These are phyloP conservation scores for Nestor notabilis DNA, from an alignment of 2,113 vertebrate species.

Conservation along the genomic window DNA sequence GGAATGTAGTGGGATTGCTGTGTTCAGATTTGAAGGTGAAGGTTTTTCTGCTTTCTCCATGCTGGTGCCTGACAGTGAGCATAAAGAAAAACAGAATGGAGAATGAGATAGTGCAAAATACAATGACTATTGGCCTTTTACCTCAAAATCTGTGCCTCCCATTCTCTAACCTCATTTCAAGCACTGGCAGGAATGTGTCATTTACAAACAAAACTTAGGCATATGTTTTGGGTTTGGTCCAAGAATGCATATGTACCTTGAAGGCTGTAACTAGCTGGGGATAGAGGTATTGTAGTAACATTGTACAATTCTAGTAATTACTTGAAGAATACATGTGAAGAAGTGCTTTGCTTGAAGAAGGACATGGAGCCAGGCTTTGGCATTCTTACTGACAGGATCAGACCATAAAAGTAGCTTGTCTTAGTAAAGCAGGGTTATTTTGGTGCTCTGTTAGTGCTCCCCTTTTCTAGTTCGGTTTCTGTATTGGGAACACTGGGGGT, in stretches of 20 bases:
- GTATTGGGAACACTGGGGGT: background rate
- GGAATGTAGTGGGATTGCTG: fast-evolving
- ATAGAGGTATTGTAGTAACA: background rate
- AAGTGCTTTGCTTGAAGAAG: constrained; percentile 5
- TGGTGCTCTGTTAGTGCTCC: background rate
- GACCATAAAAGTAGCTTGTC: background rate
- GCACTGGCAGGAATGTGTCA: background rate
- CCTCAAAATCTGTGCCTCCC: background rate
- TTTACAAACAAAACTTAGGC: background rate
- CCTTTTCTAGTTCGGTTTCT: background rate
- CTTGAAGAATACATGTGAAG: background rate
- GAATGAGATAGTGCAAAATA: background rate
- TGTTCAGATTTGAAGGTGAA: background rate
- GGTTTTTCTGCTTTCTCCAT: background rate
- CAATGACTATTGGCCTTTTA: background rate
- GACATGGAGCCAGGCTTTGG: background rate
- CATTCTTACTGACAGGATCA: background rate
- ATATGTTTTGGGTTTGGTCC: background rate
- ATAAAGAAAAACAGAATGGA: background rate
- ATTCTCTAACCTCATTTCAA: background rate
- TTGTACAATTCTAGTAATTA: background rate
- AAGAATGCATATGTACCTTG: background rate
- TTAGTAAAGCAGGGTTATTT: background rate
- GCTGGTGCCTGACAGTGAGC: background rate
- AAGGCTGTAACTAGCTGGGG: background rate